Conservation (phyloP, 2,888 invertebrate species). For the Amaurobius ferox region DNA sequence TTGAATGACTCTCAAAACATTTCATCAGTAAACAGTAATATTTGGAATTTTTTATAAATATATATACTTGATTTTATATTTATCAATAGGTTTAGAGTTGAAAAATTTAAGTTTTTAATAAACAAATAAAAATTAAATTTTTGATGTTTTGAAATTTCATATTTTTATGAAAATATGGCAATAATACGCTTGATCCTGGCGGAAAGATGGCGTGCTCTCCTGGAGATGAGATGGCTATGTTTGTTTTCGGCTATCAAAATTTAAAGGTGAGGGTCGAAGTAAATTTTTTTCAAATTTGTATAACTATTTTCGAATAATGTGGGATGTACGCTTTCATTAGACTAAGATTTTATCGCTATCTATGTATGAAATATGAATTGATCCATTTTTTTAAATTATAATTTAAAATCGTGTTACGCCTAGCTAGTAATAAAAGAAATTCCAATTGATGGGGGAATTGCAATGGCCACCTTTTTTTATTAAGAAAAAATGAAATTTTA, state of each 20-base stretch:
- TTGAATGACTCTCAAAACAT: too few species aligned
- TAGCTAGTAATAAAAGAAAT: constrained; percentile 68
- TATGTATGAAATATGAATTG: not conserved
- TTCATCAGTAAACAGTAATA: too few species aligned
- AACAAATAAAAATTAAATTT: not conserved
- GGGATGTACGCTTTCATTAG: not conserved
- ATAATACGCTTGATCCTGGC: constrained; percentile 59
- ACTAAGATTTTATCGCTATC: not conserved
- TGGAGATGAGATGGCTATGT: constrained; percentile 62
- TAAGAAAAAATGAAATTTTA: not conserved
- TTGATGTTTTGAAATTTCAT: constrained; percentile 49
- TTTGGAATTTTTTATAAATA: too few species aligned
- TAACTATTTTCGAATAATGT: not conserved
- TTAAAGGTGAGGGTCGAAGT: constrained; percentile 50
- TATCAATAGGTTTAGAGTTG: too few species aligned
- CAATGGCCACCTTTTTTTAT: constrained; percentile 42
- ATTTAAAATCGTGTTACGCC: constrained; percentile 71
- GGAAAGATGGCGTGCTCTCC: constrained; percentile 71
- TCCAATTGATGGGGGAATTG: constrained; percentile 52
- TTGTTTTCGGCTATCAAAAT: constrained; percentile 64
- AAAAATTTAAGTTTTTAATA: not conserved
- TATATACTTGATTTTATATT: too few species aligned
- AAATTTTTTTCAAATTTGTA: too few species aligned
- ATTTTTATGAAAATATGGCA: constrained; percentile 69
- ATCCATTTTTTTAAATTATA: constrained; percentile 62